Evolutionary conservation across 2,113 vertebrate genomes (phyloP), one percentile per base, ranked within the genome.

Genomic region (Anguilla japonica): DNA sequence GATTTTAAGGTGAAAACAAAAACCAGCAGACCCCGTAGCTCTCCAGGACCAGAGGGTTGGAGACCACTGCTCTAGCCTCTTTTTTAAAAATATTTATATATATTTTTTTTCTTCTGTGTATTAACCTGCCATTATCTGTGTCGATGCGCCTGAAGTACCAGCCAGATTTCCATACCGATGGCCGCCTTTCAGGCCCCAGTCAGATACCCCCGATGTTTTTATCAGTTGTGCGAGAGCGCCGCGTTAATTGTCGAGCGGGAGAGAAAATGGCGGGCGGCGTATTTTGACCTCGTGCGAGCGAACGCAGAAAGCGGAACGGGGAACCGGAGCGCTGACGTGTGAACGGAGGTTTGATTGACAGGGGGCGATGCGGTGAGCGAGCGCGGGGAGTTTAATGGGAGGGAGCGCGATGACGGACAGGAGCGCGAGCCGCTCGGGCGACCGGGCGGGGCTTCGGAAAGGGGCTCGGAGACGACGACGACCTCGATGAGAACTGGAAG

Each of bases 401-500:
- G 29, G 13, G 39, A 60, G 0, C 22, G 13, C 71, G 40, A 79
- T 79, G 22, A 80, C 53, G 26, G 87, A 81, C 78, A 53, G 83
- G 53, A 86, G 60, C 22, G 13, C 3, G 50, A 39, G 50, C 34
- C 20, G 56, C 67, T 41, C 46, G 56, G 83, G 78, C 26, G 41
- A 57, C 83, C 67, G 84, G 50, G 78, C 39, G 4, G 20, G 41
- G n/a, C 83, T 18, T 41, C 53, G 67, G 79, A 63, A 34, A 22
- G 41, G 41, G 78, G 71, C 16, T 22, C 26, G 13, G 41, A 83
- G 34, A 57, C 81, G 40, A 84, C 34, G 39, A 22, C 8, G 2
- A 83, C 86, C 82, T 15, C 83, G 86, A 79, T 83, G 43, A 41
- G 79, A 83, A 86, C 39, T 57, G n/a, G 75, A 29, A 41, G 34